Evolutionary conservation across 1,140 invertebrate species (phyloP).

Genomic region (Dermatophagoides farinae): DNA sequence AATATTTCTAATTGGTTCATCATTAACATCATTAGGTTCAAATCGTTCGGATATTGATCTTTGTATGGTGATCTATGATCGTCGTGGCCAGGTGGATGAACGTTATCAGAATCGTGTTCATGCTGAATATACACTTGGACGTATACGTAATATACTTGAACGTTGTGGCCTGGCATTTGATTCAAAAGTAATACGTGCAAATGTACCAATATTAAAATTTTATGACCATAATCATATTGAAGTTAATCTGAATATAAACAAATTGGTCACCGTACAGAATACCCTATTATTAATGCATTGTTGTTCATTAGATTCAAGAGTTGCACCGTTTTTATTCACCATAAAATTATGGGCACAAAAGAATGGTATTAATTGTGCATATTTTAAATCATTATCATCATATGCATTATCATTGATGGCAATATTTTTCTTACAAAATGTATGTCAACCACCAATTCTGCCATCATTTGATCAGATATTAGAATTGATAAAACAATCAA

Average conservation of each 20-base stretch:
- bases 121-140: neutral
- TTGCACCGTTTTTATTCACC: slow-evolving; percentile 67
- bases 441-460: slow-evolving; percentile 53
- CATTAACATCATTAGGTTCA: slow-evolving; percentile 85
- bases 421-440: slow-evolving; percentile 72
- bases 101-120: slow-evolving; percentile 21
- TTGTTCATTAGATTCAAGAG: slow-evolving; percentile 65
- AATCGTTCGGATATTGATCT: slow-evolving; percentile 83
- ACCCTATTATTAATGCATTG: slow-evolving; percentile 78
- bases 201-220: slow-evolving; percentile 83
- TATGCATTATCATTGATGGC: slow-evolving; percentile 93
- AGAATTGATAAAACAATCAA: neutral
- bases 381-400: slow-evolving; percentile 78
- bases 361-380: slow-evolving; percentile 87
- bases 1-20: slow-evolving; percentile 83
- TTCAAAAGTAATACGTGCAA: slow-evolving; percentile 65
- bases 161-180: neutral
- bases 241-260: slow-evolving; percentile 92
- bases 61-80: slow-evolving; percentile 59
- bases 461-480: slow-evolving; percentile 51
- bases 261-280: slow-evolving; percentile 78
- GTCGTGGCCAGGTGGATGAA: slow-evolving; percentile 39
- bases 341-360: slow-evolving; percentile 85
- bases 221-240: slow-evolving; percentile 49
- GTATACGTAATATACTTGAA: slow-evolving; percentile 1